Conservation (phyloP, 2,797 vertebrate genomes). For the Myotis vivesi region DNA sequence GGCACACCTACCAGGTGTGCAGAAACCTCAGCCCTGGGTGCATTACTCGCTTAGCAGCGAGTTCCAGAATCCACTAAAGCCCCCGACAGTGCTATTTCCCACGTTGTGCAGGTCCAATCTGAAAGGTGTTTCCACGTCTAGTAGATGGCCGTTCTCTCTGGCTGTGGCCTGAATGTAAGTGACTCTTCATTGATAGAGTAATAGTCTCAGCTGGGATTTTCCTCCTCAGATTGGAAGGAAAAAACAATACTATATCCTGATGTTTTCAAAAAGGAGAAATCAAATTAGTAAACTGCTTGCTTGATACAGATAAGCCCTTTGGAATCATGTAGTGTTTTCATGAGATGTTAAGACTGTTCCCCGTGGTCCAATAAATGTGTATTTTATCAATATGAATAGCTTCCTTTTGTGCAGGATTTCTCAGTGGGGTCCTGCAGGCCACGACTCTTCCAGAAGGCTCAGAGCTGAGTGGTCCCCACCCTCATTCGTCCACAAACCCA, state of each 20-base stretch:
- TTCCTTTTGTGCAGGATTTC: neutral
- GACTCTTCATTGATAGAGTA: neutral
- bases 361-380: neutral
- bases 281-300: neutral
- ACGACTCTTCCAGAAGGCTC: neutral
- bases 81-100: neutral
- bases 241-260: neutral
- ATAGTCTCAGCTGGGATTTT: neutral
- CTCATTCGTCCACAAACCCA: neutral
- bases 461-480: neutral
- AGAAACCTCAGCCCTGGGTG: neutral
- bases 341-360: neutral
- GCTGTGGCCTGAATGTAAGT: neutral
- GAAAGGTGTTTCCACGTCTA: neutral
- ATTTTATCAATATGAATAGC: neutral
- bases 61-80: neutral
- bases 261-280: neutral
- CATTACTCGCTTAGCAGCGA: neutral
- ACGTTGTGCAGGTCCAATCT: neutral
- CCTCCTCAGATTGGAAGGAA: neutral
- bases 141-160: neutral
- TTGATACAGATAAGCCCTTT: neutral
- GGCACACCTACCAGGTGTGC: no score
- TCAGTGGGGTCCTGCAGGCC: neutral
- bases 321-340: neutral